Conservation (phyloP, 2,888 invertebrate genomes). For the Chaitophorus viminalis region DNA sequence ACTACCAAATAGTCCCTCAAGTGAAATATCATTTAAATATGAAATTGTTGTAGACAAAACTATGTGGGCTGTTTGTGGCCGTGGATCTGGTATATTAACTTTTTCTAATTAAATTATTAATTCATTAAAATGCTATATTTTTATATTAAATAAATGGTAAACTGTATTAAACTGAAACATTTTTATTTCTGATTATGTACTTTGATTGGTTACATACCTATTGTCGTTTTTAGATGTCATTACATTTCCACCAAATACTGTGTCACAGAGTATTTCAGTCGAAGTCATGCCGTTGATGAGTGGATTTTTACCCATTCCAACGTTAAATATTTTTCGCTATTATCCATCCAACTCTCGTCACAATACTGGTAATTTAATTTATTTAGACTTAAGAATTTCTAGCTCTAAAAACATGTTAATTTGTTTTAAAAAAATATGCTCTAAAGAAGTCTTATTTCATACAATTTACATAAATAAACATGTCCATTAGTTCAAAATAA, state of each 20-base stretch:
- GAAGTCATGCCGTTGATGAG: slow-evolving; percentile 94
- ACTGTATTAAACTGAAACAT: neutral
- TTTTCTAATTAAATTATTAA: neutral
- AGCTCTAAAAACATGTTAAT: too few relatives aligned
- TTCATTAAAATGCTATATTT: neutral
- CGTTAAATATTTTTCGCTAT: slow-evolving; percentile 88
- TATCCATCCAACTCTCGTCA: slow-evolving; percentile 76
- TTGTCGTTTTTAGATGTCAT: slow-evolving; percentile 43
- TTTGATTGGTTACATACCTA: slow-evolving; percentile 22
- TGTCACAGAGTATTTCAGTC: slow-evolving; percentile 71
- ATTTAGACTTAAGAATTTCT: too few relatives aligned
- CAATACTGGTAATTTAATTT: slow-evolving; percentile 57
- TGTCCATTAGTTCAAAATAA: too few relatives aligned
- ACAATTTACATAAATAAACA: too few relatives aligned
- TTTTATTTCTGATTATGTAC: neutral
- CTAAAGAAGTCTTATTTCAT: too few relatives aligned
- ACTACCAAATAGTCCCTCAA: slow-evolving; percentile 61
- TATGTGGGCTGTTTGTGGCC: slow-evolving; percentile 91
- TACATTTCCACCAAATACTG: slow-evolving; percentile 53
- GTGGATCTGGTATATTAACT: slow-evolving; percentile 48
- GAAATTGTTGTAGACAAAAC: slow-evolving; percentile 92
- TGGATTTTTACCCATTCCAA: slow-evolving; percentile 88
- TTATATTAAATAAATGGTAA: neutral
- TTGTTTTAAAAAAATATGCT: too few relatives aligned
- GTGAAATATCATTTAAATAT: slow-evolving; percentile 80